Evolutionary conservation across 2,113 vertebrate genomes (phyloP).

Genomic region (Cricetomys ansorgei): DNA sequence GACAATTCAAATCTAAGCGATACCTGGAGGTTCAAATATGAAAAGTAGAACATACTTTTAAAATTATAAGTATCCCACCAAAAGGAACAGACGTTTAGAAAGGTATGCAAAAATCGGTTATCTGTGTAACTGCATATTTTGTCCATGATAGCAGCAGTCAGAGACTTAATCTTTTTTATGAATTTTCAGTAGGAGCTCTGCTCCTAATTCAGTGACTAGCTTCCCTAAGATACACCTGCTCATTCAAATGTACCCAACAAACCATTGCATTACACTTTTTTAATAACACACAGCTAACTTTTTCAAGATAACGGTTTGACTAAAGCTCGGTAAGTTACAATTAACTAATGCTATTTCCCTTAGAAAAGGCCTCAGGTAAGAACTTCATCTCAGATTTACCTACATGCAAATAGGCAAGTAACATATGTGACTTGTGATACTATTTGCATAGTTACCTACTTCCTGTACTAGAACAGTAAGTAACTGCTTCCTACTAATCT

Average conservation of each 20-base stretch:
- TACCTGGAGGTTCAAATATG: neutral
- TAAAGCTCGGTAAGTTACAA: constrained; percentile 24
- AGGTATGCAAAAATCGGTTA: neutral
- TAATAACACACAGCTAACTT: neutral
- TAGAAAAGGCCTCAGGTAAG: neutral
- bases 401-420: too few species aligned
- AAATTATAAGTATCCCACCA: neutral
- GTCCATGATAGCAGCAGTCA: neutral
- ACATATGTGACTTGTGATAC: too few species aligned
- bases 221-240: neutral
- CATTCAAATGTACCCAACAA: neutral
- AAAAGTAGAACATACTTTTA: neutral
- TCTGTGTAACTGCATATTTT: neutral
- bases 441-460: too few species aligned
- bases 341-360: constrained; percentile 32
- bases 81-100: neutral
- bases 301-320: neutral
- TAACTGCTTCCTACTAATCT: neutral
- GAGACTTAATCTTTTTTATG: neutral
- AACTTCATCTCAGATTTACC: neutral
- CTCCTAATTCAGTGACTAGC: neutral
- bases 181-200: neutral
- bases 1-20: neutral
- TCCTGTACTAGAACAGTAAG: neutral
- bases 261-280: neutral